Evolutionary conservation across 2,797 vertebrate species (phyloP), one percentile per base, ranked within the genome.

Genomic region (Epinephelus malabaricus): DNA sequence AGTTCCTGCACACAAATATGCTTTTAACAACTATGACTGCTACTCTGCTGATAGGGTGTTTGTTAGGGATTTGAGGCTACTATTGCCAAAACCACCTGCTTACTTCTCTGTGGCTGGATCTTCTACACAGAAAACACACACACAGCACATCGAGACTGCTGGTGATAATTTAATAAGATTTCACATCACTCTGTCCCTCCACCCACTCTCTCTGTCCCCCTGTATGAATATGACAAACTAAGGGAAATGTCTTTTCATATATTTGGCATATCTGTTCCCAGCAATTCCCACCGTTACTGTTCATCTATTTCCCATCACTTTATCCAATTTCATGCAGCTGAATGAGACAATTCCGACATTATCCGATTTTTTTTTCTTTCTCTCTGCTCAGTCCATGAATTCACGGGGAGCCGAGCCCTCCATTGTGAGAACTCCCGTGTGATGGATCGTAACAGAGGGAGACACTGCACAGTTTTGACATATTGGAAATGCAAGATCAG

Each of bases 401-500:
- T 76, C 46, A 9, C 21, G 21, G 49, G 55, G 27, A 87, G 66
- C 60, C 14, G 0, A 2, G 30, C 38, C 15, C 67, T 83, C 75
- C 59, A n/a, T 64, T 2, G 38, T 65, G 65, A 82, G 63, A 21
- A 46, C 68, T 73, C 59, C 54, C 0, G 18, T 12, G 17, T 81
- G 74, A 86, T 70, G 79, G 84, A 90, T 86, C 9, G 2, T 87
- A 83, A 84, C 84, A 21, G 67, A 79, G 45, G 79, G 51, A 85
- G 85, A 84, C 76, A 11, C 73, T 6, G 12, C 43, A 6, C 71
- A 19, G 53, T 84, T 90, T 78, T 82, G 82, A 83, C 88, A 82
- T 78, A 76, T 86, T 88, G 76, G 78, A 89, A 90, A 92, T 87
- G 89, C 89, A 87, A 67, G 38, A 90, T 92, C 90, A 92, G 91